Base-by-base conservation (phyloP, 2,888 invertebrate species). In the Ichneumoninae sp. region DNA sequence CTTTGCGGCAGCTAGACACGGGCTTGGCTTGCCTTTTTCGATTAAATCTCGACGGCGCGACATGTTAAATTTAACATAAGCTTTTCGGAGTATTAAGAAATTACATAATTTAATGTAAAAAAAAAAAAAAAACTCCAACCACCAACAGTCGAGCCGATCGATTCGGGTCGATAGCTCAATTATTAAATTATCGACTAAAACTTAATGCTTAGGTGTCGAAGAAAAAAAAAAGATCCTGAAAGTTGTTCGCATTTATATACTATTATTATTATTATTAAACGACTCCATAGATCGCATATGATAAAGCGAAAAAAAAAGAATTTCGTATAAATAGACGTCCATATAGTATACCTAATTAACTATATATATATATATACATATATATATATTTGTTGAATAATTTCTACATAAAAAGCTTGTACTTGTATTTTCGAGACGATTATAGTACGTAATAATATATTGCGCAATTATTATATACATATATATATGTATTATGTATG, bases 341-440 rank as follows among this genome's bases (percentile, higher is more conserved):
- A 78, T 69, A 26, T 73, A 73, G 50, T 60, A 50, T 65, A 73
- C 40, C 60, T 74, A 76, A 75, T 44, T 19, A 54, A 65, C 7
- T 54, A 54, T 63, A 73, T 77, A 10, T 40, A 40, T 40, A 40
- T 40, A 40, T 40, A 40, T 10, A 70, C 10, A 84, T 75, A 82
- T 47, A 82, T 80, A 85, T 87, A 88, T 89, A 88, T 88, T 86
- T 87, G 84, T 87, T 87, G 87, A 88, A 89, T 87, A 87, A 86
- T 85, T 86, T 84, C 81, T 81, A 84, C 50, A 68, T 74, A 73
- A 89, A 88, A 87, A 89, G 89, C 88, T 88, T 88, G 82, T 87
- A 85, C 84, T 87, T 88, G 88, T 89, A 89, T 87, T 89, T 88
- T 89, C 85, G 87, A 88, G 47, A 73, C 22, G 44, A 73, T 77